Conservation (phyloP, 2,888 invertebrate species). For the Drosophila nr. medialis region DNA sequence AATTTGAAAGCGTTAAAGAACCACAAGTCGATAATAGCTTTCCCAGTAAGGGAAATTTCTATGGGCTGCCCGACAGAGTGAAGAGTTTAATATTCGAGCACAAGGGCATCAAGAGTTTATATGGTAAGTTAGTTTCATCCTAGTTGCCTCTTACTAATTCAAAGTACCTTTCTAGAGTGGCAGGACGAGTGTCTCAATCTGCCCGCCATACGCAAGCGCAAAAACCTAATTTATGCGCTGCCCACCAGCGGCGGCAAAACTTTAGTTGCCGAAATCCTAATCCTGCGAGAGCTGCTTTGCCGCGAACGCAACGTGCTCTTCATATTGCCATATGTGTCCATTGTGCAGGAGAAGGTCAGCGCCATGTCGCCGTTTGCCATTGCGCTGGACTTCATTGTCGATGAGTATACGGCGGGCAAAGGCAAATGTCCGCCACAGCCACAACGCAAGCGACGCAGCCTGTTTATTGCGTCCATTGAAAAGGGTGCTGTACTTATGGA, state of each 20-base stretch:
- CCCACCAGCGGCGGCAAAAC: constrained; percentile 99
- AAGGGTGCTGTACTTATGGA: constrained; percentile 94
- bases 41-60: constrained; percentile 87
- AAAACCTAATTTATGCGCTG: constrained; percentile 95
- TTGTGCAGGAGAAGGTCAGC: constrained; percentile 96
- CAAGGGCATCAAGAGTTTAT: constrained; percentile 92
- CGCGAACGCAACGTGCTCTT: constrained; percentile 93
- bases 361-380: constrained; percentile 93
- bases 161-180: constrained; percentile 89
- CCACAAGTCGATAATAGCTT: constrained; percentile 54
- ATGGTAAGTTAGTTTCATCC: constrained; percentile 87
- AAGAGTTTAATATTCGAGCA: constrained; percentile 89
- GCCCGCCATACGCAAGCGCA: constrained; percentile 89
- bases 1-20: constrained; percentile 40
- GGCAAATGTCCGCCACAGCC: constrained; percentile 95
- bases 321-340: constrained; percentile 96
- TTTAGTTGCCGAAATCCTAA: constrained; percentile 97
- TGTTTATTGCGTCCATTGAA: constrained; percentile 97
- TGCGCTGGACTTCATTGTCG: constrained; percentile 93
- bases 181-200: constrained; percentile 95
- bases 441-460: constrained; percentile 89
- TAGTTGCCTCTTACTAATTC: background rate
- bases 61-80: constrained; percentile 91
- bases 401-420: constrained; percentile 97
- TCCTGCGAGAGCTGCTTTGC: constrained; percentile 93